phyloP scores from a whole-genome alignment of 2,888 invertebrate genomes.

The Apoda limacodes region DNA sequence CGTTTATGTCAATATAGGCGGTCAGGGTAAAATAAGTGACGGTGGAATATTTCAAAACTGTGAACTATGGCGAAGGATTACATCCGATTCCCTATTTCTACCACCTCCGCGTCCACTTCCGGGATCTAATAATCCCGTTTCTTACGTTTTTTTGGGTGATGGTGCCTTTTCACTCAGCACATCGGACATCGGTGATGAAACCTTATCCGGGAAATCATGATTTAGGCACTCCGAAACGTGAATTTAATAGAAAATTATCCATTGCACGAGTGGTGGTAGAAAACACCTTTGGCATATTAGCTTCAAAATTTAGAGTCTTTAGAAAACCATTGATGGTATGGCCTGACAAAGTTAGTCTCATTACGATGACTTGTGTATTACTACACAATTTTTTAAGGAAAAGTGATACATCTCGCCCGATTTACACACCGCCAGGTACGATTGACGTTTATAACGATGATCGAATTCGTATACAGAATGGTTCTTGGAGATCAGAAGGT shows the following conservation, averaged over 20 bases:
- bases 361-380: constrained; percentile 15
- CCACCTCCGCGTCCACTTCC: constrained; percentile 19
- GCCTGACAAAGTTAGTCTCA: constrained; percentile 12
- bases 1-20: constrained; percentile 14
- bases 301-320: constrained; percentile 11
- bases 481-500: constrained; percentile 15
- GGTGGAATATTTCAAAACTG: constrained; percentile 13
- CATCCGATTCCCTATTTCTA: constrained; percentile 18
- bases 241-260: constrained; percentile 16
- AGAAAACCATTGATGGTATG: constrained; percentile 9
- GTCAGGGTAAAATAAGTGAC: constrained; percentile 18
- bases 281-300: constrained; percentile 17
- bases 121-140: constrained; percentile 16
- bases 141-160: constrained; percentile 18
- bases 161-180: constrained; percentile 17
- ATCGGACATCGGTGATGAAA: constrained; percentile 22
- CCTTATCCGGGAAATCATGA: constrained; percentile 20
- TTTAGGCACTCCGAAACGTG: constrained; percentile 11
- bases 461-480: constrained; percentile 12
- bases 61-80: constrained; percentile 13
- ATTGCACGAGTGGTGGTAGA: constrained; percentile 20
- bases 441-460: constrained; percentile 17
- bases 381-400: constrained; percentile 19
- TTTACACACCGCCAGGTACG: constrained; percentile 20
- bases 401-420: constrained; percentile 15